Percentiles rank a stretch among this genome's conserved stretches.
These are phyloP conservation scores for Podarcis lilfordi DNA, from an alignment of 2,797 vertebrate species.

Conservation along the genomic window DNA sequence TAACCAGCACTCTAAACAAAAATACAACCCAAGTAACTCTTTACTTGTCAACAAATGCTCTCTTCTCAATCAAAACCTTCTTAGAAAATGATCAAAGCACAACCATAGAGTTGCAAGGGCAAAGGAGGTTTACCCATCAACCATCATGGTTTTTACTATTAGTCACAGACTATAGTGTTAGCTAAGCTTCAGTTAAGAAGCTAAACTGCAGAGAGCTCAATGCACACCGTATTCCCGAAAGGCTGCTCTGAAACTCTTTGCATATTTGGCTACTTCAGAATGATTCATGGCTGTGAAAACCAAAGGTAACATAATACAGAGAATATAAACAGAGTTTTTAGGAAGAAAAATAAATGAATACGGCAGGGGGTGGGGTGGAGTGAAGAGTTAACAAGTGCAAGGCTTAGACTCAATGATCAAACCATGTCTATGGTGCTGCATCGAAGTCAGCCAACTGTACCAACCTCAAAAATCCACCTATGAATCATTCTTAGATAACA, in stretches of 20 bases:
- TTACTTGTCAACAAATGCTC: not conserved
- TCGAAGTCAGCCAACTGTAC: not conserved
- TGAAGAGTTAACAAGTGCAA: not conserved
- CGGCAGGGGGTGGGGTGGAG: not conserved
- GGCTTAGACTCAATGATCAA: not conserved
- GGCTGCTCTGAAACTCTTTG: not conserved
- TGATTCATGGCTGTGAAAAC: not conserved
- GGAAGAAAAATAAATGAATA: not conserved
- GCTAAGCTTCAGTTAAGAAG: not conserved
- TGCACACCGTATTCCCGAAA: not conserved
- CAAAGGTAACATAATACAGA: not conserved
- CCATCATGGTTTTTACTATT: not conserved
- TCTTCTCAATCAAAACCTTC: not conserved
- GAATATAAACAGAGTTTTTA: not conserved
- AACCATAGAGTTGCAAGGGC: not conserved
- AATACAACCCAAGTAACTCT: not conserved
- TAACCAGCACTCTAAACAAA: not conserved
- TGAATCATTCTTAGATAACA: not conserved
- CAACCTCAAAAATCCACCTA: not conserved
- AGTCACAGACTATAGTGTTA: not conserved
- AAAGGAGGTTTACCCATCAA: not conserved
- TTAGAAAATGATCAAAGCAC: not conserved
- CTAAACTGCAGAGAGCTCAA: not conserved
- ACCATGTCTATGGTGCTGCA: not conserved
- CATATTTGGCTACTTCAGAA: not conserved